Evolutionary conservation across 2,888 invertebrate species (phyloP).

Genomic region (Amphipoea lucens): DNA sequence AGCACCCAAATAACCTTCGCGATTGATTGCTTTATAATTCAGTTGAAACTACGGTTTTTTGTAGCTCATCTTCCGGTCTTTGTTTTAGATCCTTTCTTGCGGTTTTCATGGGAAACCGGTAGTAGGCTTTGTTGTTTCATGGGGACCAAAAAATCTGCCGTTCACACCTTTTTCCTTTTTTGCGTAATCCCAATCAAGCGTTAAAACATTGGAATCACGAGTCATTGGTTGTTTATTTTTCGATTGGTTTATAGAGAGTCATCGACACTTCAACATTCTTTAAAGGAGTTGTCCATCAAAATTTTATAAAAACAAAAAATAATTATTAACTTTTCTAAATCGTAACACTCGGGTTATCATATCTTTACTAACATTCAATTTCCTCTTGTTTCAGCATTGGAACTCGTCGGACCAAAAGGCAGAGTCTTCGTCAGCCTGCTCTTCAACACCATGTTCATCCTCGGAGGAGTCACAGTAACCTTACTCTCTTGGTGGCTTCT

Average conservation of each 20-base stretch:
- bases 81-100: conserved; percentile 76
- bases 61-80: conserved; percentile 70
- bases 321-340: not conserved
- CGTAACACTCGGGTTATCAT: not conserved
- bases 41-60: conserved; percentile 75
- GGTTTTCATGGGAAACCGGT: conserved; percentile 66
- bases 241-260: conserved; percentile 5
- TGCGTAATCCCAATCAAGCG: conserved; percentile 27
- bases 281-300: not conserved
- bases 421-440: conserved; percentile 86
- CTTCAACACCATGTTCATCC: conserved; percentile 88
- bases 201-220: conserved; percentile 20
- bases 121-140: conserved; percentile 56
- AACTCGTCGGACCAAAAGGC: conserved; percentile 87
- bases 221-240: conserved; percentile 11
- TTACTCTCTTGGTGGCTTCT: conserved; percentile 85
- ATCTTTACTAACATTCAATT: not conserved
- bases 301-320: not conserved
- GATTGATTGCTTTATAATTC: conserved; percentile 70
- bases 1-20: conserved; percentile 70
- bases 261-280: conserved; percentile 7
- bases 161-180: conserved; percentile 27
- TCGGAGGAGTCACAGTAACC: conserved; percentile 86
- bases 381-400: conserved; percentile 79
- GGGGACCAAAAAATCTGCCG: conserved; percentile 52